Evolutionary conservation across 2,797 vertebrate species (phyloP), one percentile per base, ranked within the genome.

Genomic region (Carduelis carduelis): DNA sequence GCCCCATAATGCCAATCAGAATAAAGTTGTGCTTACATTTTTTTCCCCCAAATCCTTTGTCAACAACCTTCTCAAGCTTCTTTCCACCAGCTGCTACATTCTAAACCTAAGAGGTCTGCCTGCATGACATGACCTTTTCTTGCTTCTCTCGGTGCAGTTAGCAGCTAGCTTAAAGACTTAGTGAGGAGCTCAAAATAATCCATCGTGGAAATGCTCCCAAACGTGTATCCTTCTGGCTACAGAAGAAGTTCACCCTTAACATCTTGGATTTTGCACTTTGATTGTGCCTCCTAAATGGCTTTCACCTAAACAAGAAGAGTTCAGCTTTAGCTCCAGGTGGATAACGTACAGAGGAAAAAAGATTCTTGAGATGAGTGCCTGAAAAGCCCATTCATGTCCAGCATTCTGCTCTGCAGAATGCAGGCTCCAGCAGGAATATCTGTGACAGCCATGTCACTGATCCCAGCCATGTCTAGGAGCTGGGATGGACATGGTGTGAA

Each of bases 71-170:
- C 70, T 81, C 92, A 93, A 91, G 97, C 89, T 97, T 96, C 95
- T 95, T 91, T 93, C 95, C 96, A 98, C 97, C 98, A 98, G 98
- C 98, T 98, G 98, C 98, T 98, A 98, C 96, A 96, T 94, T 96
- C 86, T 96, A 97, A 97, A 97, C 96, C 94, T 98, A 98, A 98
- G 98, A 98, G 97, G 98, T 97, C 98, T 98, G 97, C 89, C 94
- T 97, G 95, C 94, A 93, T 63, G 84, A 96, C 96, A 88, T 76
- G 95, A 96, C 97, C 97, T 97, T 95, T 97, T 94, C 82, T 80
- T 96, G 69, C 79, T 83, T 86, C 87, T 97, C 93, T 96, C 96
- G 64, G 98, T 98, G 98, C 98, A 98, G 98, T 98, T 98, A 98
- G 95, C 93, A 98, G 98, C 98, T 99, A 98, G 98, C 95, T 97